phyloP scores from a whole-genome alignment of 2,797 vertebrate species.

The Cetoscarus ocellatus region DNA sequence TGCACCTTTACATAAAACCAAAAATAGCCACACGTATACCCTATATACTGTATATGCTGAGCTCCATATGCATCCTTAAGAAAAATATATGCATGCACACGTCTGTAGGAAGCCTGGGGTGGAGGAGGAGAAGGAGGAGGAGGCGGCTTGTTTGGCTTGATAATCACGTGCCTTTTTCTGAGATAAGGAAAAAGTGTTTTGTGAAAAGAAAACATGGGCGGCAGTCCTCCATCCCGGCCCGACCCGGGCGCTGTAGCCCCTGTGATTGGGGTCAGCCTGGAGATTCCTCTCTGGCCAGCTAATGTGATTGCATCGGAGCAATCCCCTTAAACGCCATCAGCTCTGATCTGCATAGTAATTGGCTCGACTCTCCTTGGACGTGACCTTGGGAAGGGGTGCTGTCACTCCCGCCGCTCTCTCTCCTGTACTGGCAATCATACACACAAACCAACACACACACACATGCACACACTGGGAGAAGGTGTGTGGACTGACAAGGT shows the following conservation, averaged over 20 bases:
- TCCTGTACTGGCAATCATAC: slow-evolving; percentile 86
- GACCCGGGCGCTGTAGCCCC: slow-evolving; percentile 82
- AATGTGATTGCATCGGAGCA: slow-evolving; percentile 98
- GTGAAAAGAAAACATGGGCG: slow-evolving; percentile 81
- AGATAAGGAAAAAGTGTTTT: slow-evolving; percentile 86
- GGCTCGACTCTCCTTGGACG: slow-evolving; percentile 92
- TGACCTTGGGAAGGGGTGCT: slow-evolving; percentile 94
- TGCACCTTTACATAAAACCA: not conserved
- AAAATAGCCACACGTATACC: not conserved
- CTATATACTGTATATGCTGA: slow-evolving; percentile 36
- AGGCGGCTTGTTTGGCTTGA: slow-evolving; percentile 84
- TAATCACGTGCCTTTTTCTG: slow-evolving; percentile 78
- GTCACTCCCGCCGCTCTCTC: slow-evolving; percentile 88
- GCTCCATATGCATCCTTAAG: slow-evolving; percentile 47
- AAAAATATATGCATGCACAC: slow-evolving; percentile 67
- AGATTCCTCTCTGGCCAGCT: slow-evolving; percentile 94
- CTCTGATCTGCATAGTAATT: slow-evolving; percentile 99
- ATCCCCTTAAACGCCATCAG: slow-evolving; percentile 96
- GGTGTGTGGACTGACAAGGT: slow-evolving; percentile 39
- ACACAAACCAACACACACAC: slow-evolving; percentile 33
- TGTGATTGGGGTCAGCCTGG: slow-evolving; percentile 92
- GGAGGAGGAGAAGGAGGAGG: slow-evolving; percentile 52
- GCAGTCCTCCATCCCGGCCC: slow-evolving; percentile 67
- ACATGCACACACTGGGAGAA: too few relatives aligned
- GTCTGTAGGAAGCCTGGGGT: slow-evolving; percentile 44